Conservation (phyloP, 2,797 vertebrate genomes). For the Pangasius larnaudii region DNA sequence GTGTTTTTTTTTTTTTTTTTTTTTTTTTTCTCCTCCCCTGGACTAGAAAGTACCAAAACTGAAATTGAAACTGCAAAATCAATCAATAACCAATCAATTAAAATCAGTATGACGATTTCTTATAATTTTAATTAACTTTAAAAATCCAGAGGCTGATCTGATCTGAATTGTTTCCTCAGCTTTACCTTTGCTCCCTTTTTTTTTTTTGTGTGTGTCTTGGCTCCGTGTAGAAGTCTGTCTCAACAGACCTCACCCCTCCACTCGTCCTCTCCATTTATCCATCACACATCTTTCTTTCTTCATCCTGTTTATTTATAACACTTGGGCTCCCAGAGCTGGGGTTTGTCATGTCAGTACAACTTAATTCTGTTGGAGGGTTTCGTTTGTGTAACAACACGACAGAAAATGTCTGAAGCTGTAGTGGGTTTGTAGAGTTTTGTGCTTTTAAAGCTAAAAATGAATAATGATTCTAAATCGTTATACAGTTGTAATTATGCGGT, state of each 20-base stretch:
- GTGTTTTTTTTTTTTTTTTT: too few species aligned
- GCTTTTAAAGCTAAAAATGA: neutral
- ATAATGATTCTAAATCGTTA: neutral
- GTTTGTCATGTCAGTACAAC: neutral
- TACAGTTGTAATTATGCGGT: neutral
- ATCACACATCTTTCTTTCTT: neutral
- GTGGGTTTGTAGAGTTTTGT: neutral
- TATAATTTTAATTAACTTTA: neutral
- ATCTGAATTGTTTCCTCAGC: neutral
- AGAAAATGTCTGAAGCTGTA: neutral
- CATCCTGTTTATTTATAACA: conserved; percentile 9
- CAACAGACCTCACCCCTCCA: neutral
- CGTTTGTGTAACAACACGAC: neutral
- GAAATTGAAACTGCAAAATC: neutral
- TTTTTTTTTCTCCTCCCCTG: too few species aligned
- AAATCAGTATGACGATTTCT: neutral
- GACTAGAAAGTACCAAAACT: neutral
- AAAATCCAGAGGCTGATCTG: neutral
- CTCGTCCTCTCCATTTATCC: neutral
- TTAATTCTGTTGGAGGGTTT: neutral
- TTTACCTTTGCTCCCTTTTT: neutral
- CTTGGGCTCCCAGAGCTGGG: neutral
- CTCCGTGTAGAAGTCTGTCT: neutral
- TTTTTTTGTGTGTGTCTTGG: neutral
- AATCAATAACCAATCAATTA: neutral